Evolutionary conservation across 2,113 vertebrate genomes (phyloP), one percentile per base, ranked within the genome.

Genomic region (Ailurus styani): DNA sequence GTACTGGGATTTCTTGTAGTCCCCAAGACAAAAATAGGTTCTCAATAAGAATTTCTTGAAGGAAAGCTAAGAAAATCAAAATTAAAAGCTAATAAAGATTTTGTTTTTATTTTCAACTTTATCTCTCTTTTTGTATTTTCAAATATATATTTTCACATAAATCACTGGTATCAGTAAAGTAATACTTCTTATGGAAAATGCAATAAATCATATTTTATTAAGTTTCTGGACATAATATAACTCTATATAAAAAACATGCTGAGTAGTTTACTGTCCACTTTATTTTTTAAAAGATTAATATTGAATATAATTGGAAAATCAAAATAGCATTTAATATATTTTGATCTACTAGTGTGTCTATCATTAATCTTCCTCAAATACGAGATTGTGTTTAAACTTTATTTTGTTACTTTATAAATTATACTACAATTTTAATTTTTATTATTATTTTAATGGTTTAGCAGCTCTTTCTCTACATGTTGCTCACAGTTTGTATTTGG

Each of bases 181-280:
- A 87, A 95, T 42, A 57, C 81, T 7, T 17, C 20, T 79, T 84
- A 90, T 73, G 52, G 90, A 90, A 57, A 95, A 94, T 81, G 1
- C 1, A 95, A 85, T 94, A 84, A 79, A 93, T 97, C 55, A 81
- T 68, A 82, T 66, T 94, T 95, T 10, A 85, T 94, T 96, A 91
- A 27, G 31, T 96, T 91, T 85, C 37, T 95, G 27, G 9, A 55
- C 3, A 75, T 84, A 86, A 50, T 77, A 1, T 47, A 93, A 92
- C 50, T 73, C 34, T 68, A 66, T 47, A 11, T 64, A 20, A 47
- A 77, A 70, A 29, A 47, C 72, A 47, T 18, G 7, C 73, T 47
- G 29, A 47, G 42, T 47, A 47, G 42, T 77, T 77, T 47, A 47
- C 42, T 47, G 2, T 31, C 3, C 66, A n/a, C 37, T 82, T 94